Evolutionary conservation across 1,140 invertebrate species (phyloP).

Genomic region (Platyscapa corneri): DNA sequence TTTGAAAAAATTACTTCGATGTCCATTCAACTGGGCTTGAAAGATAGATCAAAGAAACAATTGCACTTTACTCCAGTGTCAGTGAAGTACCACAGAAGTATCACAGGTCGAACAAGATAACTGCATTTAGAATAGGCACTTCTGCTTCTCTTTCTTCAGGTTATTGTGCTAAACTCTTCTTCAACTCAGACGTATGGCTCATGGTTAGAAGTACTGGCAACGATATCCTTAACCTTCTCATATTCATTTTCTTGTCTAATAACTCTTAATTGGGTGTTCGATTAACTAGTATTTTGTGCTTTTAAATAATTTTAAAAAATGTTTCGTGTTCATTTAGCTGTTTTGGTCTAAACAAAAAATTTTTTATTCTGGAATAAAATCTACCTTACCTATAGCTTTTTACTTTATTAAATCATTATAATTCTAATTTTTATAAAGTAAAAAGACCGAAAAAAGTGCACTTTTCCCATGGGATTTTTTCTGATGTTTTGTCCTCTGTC

Average conservation of each 20-base stretch:
- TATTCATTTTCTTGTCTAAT: background rate
- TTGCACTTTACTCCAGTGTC: slow-evolving; percentile 22
- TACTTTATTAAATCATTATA: no score
- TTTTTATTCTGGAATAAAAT: no score
- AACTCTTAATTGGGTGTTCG: background rate
- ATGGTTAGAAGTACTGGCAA: background rate
- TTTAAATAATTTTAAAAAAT: background rate
- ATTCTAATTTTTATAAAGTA: no score
- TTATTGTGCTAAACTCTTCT: background rate
- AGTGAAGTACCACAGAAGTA: background rate
- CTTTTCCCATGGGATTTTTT: no score
- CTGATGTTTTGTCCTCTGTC: no score
- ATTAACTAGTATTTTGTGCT: background rate
- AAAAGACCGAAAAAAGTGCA: no score
- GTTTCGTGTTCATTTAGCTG: no score
- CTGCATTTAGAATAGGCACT: slow-evolving; percentile 35
- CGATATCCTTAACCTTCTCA: slow-evolving; percentile 11
- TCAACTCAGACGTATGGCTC: background rate
- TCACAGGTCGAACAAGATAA: slow-evolving; percentile 26
- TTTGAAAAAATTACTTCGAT: slow-evolving; percentile 13
- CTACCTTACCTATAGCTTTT: no score
- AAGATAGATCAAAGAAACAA: slow-evolving; percentile 24
- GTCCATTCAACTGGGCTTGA: slow-evolving; percentile 7
- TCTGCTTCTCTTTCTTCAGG: background rate
- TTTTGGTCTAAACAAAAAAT: no score